Evolutionary conservation across 2,888 invertebrate genomes (phyloP).

Genomic region (Papilio gigon): DNA sequence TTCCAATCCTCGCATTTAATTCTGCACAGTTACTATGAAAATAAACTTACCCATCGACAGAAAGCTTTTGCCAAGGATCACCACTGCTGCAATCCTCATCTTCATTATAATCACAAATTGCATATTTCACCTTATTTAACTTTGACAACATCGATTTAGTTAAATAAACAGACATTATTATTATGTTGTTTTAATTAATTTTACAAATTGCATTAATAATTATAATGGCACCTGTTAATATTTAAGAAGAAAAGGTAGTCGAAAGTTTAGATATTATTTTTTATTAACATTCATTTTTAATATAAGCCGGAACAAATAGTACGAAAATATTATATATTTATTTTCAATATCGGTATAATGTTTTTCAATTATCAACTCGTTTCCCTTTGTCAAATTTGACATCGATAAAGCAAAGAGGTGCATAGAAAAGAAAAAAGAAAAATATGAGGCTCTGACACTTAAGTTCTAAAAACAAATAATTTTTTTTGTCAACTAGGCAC

Average conservation of each 20-base stretch:
- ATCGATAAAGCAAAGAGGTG: too few species aligned
- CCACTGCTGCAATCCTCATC: conserved; percentile 51
- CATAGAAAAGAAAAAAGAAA: background rate
- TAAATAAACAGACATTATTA: conserved; percentile 69
- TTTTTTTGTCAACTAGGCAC: too few species aligned
- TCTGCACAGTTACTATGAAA: background rate
- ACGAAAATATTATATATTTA: background rate
- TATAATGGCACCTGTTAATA: background rate
- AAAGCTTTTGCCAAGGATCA: conserved; percentile 72
- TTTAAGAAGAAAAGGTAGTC: background rate
- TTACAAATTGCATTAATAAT: background rate
- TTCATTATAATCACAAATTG: conserved; percentile 51
- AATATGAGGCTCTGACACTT: background rate
- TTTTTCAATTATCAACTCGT: background rate
- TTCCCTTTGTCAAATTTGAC: conserved; percentile 9
- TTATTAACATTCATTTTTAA: background rate
- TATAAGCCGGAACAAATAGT: background rate
- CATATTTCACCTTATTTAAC: conserved; percentile 64
- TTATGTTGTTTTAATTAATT: conserved; percentile 10
- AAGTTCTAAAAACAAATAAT: too few species aligned
- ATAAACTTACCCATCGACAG: conserved; percentile 53
- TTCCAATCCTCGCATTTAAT: background rate
- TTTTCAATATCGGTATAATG: background rate
- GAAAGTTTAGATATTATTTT: background rate
- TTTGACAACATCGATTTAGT: conserved; percentile 72